phyloP scores from a whole-genome alignment of 2,113 vertebrate genomes.

The Campylomormyrus tamandua region DNA sequence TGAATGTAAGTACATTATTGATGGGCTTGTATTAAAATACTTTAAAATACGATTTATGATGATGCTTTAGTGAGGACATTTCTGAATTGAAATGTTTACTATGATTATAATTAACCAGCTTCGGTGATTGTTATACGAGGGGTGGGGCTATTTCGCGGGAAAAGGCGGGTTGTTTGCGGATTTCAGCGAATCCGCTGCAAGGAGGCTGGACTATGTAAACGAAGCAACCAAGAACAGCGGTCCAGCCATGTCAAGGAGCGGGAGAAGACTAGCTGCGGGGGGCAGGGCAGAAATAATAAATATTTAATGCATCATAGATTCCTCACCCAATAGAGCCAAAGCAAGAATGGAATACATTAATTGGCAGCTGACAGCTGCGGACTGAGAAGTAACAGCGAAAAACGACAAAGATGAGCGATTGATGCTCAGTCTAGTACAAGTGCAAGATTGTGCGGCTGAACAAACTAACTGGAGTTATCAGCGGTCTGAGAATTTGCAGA shows the following conservation, averaged over 20 bases:
- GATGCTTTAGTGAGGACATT: background rate
- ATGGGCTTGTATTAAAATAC: background rate
- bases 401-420: conserved; percentile 16
- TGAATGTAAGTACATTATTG: background rate
- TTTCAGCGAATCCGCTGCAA: background rate
- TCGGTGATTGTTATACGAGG: background rate
- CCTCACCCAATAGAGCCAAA: conserved; percentile 21
- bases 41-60: background rate
- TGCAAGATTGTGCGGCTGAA: conserved; percentile 14
- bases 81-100: background rate
- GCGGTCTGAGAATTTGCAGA: conserved; percentile 10
- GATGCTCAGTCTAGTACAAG: background rate
- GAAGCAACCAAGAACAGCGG: background rate
- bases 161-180: background rate
- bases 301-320: conserved; percentile 18
- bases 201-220: background rate
- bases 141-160: background rate
- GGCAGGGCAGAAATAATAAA: conserved; percentile 28
- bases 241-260: conserved; percentile 36
- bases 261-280: conserved; percentile 27
- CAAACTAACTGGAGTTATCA: background rate
- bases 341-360: conserved; percentile 42
- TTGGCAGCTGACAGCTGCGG: conserved; percentile 59
- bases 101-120: background rate
- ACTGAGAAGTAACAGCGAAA: conserved; percentile 37